Conservation (phyloP, 2,113 vertebrate species). For the Cynopterus brachyotis region DNA sequence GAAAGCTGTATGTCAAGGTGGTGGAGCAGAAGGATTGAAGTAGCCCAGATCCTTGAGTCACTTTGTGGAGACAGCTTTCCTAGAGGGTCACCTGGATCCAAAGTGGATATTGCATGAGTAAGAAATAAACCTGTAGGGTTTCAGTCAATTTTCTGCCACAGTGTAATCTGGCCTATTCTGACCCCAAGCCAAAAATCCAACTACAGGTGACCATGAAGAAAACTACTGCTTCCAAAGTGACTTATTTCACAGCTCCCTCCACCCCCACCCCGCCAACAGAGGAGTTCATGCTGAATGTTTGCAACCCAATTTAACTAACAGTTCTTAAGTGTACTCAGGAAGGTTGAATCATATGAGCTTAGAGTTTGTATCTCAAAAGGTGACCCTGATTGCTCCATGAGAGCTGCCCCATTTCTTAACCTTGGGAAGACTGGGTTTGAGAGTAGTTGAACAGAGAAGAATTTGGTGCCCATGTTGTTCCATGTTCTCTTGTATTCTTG, state of each 20-base stretch:
- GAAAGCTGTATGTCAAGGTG: neutral
- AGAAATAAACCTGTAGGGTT: neutral
- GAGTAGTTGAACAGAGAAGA: neutral
- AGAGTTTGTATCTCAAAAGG: neutral
- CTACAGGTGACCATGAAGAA: neutral
- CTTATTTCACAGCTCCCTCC: neutral
- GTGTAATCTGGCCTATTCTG: neutral
- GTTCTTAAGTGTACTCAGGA: neutral
- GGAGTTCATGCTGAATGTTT: neutral
- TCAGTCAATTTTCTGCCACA: neutral
- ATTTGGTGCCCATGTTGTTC: neutral
- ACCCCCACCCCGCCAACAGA: neutral
- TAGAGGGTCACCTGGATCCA: neutral
- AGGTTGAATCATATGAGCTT: neutral
- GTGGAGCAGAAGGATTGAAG: neutral
- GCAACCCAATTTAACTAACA: neutral
- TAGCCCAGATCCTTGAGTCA: neutral
- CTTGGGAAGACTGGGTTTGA: neutral
- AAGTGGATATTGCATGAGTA: neutral
- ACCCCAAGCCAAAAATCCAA: neutral
- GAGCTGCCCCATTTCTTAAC: neutral
- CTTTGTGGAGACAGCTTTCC: neutral
- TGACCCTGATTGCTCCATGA: neutral
- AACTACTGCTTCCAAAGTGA: neutral
- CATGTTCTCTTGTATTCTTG: neutral